Base-by-base conservation (phyloP, 2,113 vertebrate genomes). In the Oncorhynchus mykiss region DNA sequence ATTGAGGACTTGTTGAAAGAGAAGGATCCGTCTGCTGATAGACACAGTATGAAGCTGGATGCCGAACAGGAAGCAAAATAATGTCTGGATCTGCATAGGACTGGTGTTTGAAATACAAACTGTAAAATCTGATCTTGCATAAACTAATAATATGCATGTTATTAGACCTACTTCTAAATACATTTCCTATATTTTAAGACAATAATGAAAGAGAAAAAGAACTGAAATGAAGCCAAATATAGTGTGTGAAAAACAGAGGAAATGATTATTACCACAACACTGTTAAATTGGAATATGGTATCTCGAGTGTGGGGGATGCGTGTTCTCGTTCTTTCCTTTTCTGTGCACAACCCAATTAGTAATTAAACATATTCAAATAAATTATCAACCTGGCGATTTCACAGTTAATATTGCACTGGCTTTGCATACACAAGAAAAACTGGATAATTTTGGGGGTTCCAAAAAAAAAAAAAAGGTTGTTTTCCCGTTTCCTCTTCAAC, bases 1-100 rank as follows among this genome's bases (percentile, higher is more conserved):
- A 92, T 69, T 70, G 79, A 82, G 86, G 85, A 90, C 87, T 91
- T 90, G 91, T 90, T 91, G 87, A 91, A 91, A 90, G 87, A 79
- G 85, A 86, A 76, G 81, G 77, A 87, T 90, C 85, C 87, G 85
- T 85, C 80, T 84, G 79, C 84, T 78, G n/a, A 54, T 54, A 54
- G 31, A 34, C 31, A 34, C 31, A 34, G 5, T 34, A 34, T 34
- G 31, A 34, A 5, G 5, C 31, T 34, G 11, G 11, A 12, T 54
- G 51, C 51, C 51, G 84, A 54, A 54, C 51, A 54, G 51, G 51
- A 54, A 18, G 51, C 16, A 54, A 14, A 18, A 45, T 45, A 45
- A 45, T 45, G 9, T 45, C 39, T 45, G 8, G 9, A 45, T 45
- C 39, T 45, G 39, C 39, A 45, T 45, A 45, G 39, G 9, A 11